Evolutionary conservation across 2,888 invertebrate genomes (phyloP).

Genomic region (Dromius quadrimaculatus): DNA sequence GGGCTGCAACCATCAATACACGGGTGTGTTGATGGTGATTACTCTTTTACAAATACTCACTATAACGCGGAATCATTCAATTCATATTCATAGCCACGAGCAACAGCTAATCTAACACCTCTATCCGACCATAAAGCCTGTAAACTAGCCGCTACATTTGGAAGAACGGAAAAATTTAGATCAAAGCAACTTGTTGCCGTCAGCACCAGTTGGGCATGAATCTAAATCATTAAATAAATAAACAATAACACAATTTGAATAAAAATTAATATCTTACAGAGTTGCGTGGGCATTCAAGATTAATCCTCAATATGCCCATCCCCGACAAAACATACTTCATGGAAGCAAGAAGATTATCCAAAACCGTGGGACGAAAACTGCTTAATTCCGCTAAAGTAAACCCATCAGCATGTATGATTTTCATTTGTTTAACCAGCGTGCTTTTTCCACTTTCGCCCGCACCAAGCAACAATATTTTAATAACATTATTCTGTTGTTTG

Average conservation of each 20-base stretch:
- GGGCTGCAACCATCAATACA: background rate
- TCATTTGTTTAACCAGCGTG: constrained; percentile 78
- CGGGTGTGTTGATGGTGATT: background rate
- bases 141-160: constrained; percentile 69
- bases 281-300: constrained; percentile 72
- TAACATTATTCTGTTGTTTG: constrained; percentile 72
- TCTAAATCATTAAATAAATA: constrained; percentile 60
- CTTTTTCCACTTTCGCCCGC: constrained; percentile 78
- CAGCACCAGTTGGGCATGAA: constrained; percentile 69
- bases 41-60: constrained; percentile 64
- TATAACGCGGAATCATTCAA: constrained; percentile 76
- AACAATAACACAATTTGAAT: constrained; percentile 26
- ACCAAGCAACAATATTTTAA: constrained; percentile 74
- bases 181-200: constrained; percentile 70
- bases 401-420: constrained; percentile 77
- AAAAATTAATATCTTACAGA: constrained; percentile 64
- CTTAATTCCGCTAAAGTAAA: constrained; percentile 73
- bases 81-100: constrained; percentile 77
- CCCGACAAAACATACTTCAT: constrained; percentile 78
- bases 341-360: constrained; percentile 75
- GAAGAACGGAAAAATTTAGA: constrained; percentile 69
- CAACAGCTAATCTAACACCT: constrained; percentile 73
- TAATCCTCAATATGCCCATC: constrained; percentile 74
- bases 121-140: constrained; percentile 74
- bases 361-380: constrained; percentile 74